Percentiles rank a stretch among this genome's conserved stretches.
phyloP scores from a whole-genome alignment of 2,888 invertebrate species.

The Lithophane semibrunnea region DNA sequence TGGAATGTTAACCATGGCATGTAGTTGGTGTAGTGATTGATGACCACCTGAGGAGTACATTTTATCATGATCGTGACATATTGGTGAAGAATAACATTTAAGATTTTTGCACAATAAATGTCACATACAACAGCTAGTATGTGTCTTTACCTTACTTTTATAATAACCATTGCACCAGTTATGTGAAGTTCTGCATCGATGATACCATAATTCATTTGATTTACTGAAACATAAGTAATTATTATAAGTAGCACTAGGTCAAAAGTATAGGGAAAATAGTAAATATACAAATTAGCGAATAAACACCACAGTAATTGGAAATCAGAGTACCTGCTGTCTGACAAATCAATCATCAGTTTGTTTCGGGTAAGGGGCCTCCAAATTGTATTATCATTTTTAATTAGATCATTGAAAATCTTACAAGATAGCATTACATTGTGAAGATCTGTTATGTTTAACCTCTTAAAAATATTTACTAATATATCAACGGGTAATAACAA shows the following conservation, averaged over 20 bases:
- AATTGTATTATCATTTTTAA: constrained; percentile 77
- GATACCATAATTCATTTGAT: constrained; percentile 71
- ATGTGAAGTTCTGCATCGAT: constrained; percentile 79
- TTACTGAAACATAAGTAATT: constrained; percentile 32
- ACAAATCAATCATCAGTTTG: constrained; percentile 68
- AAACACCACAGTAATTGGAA: background rate
- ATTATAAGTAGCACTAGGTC: background rate
- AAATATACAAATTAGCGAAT: background rate
- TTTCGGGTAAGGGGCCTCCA: constrained; percentile 76
- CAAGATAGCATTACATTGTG: constrained; percentile 81
- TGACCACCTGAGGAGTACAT: constrained; percentile 70
- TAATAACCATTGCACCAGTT: constrained; percentile 85
- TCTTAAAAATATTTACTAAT: constrained; percentile 77
- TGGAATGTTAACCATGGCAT: constrained; percentile 85
- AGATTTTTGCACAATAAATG: background rate
- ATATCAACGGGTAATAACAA: constrained; percentile 80
- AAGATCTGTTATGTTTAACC: constrained; percentile 76
- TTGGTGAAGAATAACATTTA: background rate
- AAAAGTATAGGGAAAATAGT: background rate
- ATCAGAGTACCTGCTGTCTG: constrained; percentile 65
- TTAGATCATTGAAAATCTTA: constrained; percentile 76
- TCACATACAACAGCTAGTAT: background rate
- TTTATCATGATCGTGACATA: background rate
- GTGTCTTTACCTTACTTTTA: constrained; percentile 67
- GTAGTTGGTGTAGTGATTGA: constrained; percentile 79